A percentile compares a stretch with the other conserved stretches of the same genome.
phyloP scores from a whole-genome alignment of 1,140 invertebrate species.

The Mesaphorura yosii region DNA sequence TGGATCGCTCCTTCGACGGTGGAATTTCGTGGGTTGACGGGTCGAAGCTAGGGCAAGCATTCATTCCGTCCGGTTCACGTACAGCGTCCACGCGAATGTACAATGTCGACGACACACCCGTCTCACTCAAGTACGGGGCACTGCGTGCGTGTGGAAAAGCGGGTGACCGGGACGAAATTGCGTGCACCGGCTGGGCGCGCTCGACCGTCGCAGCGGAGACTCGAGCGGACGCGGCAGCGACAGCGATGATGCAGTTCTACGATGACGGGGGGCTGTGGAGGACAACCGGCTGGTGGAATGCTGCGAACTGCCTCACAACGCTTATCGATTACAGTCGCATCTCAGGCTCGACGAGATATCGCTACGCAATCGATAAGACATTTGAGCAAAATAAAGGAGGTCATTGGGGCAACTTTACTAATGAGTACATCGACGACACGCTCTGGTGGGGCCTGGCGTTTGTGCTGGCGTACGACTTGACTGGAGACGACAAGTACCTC shows the following conservation, averaged over 20 bases:
- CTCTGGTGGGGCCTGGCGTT: constrained; percentile 28
- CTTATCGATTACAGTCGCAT: constrained; percentile 21
- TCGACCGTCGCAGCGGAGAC: constrained; percentile 13
- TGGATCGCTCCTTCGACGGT: constrained; percentile 23
- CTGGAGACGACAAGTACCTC: constrained; percentile 21
- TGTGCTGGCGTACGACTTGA: constrained; percentile 22
- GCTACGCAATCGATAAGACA: constrained; percentile 16
- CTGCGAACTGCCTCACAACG: constrained; percentile 22
- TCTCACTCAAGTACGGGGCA: constrained; percentile 9
- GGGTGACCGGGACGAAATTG: constrained; percentile 13
- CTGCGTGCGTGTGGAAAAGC: constrained; percentile 23
- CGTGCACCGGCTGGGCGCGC: constrained; percentile 21
- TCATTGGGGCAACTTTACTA: constrained; percentile 23
- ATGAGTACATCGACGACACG: constrained; percentile 22
- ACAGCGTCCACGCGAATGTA: constrained; percentile 5
- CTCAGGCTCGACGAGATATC: constrained; percentile 7
- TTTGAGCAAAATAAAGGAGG: constrained; percentile 24
- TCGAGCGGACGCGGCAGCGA: constrained; percentile 19
- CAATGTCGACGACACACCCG: constrained; percentile 23
- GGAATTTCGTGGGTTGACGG: constrained; percentile 12
- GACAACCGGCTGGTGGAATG: constrained; percentile 29
- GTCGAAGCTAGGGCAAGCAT: constrained; percentile 7
- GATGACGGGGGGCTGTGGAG: constrained; percentile 15
- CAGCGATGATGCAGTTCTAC: constrained; percentile 29
- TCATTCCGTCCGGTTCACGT: constrained; percentile 2